Conservation (phyloP, 2,797 vertebrate genomes). For the Arremon aurantiirostris region DNA sequence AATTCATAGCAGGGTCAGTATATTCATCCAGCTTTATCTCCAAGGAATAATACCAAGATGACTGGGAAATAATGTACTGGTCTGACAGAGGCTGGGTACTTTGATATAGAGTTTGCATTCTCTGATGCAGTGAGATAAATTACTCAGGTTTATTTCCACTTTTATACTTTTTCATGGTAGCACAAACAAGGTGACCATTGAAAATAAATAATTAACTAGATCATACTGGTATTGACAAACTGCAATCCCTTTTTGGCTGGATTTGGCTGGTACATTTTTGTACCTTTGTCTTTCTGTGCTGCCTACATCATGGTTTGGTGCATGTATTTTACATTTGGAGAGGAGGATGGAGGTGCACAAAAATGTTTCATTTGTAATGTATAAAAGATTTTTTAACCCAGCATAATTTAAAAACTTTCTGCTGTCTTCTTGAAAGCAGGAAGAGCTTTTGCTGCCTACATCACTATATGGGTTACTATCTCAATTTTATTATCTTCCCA, state of each 20-base stretch:
- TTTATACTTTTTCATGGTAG: background rate
- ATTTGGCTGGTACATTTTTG: background rate
- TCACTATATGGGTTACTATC: background rate
- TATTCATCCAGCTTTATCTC: background rate
- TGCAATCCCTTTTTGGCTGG: background rate
- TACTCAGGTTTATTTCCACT: background rate
- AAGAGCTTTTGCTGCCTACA: background rate
- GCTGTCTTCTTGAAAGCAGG: background rate
- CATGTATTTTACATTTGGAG: background rate
- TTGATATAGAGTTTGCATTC: background rate
- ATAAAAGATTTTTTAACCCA: background rate
- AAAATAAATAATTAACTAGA: background rate
- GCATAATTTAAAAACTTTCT: background rate
- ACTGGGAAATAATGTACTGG: background rate
- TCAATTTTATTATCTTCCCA: background rate
- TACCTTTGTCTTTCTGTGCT: background rate
- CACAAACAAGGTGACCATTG: background rate
- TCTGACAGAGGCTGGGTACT: constrained; percentile 16
- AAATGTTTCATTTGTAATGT: background rate
- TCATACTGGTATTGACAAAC: background rate
- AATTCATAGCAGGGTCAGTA: background rate
- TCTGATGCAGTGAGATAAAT: constrained; percentile 16
- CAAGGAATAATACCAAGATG: background rate
- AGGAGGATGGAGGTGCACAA: background rate
- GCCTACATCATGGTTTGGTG: background rate